These are phyloP conservation scores for Drosophila emarginata DNA, from an alignment of 2,888 invertebrate species.

Conservation along the genomic window DNA sequence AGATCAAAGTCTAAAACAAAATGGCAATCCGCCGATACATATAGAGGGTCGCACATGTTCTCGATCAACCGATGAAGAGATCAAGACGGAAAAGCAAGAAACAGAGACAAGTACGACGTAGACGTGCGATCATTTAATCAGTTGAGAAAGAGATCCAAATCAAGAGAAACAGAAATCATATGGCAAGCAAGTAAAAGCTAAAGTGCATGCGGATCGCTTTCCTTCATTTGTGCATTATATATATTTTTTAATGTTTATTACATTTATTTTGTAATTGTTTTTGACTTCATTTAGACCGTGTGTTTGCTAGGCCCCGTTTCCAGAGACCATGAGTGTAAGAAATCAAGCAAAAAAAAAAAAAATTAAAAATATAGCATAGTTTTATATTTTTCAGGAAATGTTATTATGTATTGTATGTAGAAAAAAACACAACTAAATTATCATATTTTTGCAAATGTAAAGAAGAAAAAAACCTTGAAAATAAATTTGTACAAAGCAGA, in stretches of 20 bases:
- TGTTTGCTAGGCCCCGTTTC: constrained; percentile 15
- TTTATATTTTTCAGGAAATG: constrained; percentile 9
- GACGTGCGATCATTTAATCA: background rate
- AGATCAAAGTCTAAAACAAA: constrained; percentile 48
- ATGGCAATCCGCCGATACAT: constrained; percentile 25
- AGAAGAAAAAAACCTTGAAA: constrained; percentile 33
- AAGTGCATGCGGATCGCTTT: constrained; percentile 30
- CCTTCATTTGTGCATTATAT: constrained; percentile 42
- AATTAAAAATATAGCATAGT: background rate
- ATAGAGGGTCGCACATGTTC: constrained; percentile 23
- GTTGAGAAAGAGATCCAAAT: constrained; percentile 8
- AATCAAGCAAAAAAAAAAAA: background rate
- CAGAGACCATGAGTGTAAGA: background rate
- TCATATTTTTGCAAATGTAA: constrained; percentile 38
- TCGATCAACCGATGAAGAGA: constrained; percentile 2
- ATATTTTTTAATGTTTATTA: constrained; percentile 41
- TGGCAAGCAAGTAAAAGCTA: constrained; percentile 11
- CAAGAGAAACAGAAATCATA: background rate
- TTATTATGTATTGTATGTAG: constrained; percentile 27
- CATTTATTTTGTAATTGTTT: constrained; percentile 30
- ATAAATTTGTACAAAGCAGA: constrained; percentile 47
- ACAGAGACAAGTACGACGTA: background rate
- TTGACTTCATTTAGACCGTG: constrained; percentile 31
- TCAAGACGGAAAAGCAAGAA: constrained; percentile 16
- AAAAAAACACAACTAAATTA: constrained; percentile 26